These are phyloP conservation scores for Brachionus rubens DNA, from an alignment of 1,140 invertebrate species.

Conservation along the genomic window DNA sequence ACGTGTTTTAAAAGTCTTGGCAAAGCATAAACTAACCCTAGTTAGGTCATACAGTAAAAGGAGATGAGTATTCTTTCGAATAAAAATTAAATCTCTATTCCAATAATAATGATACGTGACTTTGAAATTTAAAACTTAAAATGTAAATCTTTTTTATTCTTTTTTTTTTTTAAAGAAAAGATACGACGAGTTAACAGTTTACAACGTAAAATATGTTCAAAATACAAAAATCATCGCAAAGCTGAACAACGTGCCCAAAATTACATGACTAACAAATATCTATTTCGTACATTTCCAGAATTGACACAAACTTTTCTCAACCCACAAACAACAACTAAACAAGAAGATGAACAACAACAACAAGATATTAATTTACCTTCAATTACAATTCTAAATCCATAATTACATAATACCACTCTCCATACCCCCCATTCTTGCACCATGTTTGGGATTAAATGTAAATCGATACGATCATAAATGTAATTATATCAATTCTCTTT, in stretches of 20 bases:
- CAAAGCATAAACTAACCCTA: too few species aligned
- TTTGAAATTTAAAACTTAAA: neutral
- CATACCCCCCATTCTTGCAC: neutral
- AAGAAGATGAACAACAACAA: neutral
- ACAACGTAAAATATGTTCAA: slow-evolving; percentile 2
- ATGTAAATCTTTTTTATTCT: neutral
- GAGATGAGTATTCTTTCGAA: too few species aligned
- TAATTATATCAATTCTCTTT: slow-evolving; percentile 1
- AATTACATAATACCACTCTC: neutral
- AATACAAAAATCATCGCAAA: slow-evolving; percentile 17
- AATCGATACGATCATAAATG: slow-evolving; percentile 18
- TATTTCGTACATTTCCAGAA: slow-evolving; percentile 20
- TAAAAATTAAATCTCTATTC: too few species aligned
- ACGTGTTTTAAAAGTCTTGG: too few species aligned
- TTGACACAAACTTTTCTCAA: neutral
- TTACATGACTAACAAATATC: slow-evolving; percentile 19
- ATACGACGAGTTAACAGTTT: neutral
- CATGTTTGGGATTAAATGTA: slow-evolving; percentile 7
- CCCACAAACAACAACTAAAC: neutral
- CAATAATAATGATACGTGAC: too few species aligned
- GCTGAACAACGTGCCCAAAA: slow-evolving; percentile 10
- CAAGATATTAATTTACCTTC: slow-evolving; percentile 24
- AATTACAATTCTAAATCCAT: slow-evolving; percentile 15
- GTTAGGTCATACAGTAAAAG: too few species aligned
- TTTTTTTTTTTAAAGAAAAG: neutral